Percentiles rank a stretch among this genome's conserved stretches.
Evolutionary conservation across 2,797 vertebrate genomes (phyloP).

Genomic region (Manis pentadactyla): DNA sequence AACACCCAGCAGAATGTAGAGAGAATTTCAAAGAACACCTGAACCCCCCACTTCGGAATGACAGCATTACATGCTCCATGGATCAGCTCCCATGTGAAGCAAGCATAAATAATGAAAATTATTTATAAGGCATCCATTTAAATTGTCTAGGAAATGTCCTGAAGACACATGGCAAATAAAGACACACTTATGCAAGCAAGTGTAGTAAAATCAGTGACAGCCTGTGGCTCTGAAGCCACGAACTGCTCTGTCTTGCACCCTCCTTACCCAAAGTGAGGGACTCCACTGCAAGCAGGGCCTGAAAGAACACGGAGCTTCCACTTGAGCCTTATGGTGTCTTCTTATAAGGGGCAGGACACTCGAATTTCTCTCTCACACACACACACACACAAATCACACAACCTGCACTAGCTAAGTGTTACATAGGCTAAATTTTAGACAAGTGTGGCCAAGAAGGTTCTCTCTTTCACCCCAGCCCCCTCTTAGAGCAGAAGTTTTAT

Average conservation of each 20-base stretch:
- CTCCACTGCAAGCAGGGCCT: neutral
- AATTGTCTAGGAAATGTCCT: neutral
- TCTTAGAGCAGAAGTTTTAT: no score
- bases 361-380: neutral
- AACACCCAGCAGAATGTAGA: neutral
- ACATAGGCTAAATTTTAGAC: no score
- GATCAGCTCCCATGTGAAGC: neutral
- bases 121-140: neutral
- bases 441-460: no score
- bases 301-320: neutral
- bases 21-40: neutral
- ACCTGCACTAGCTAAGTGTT: no score
- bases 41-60: neutral
- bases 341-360: neutral
- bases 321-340: neutral
- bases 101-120: neutral
- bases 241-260: no score
- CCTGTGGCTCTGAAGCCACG: neutral
- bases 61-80: neutral
- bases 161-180: neutral
- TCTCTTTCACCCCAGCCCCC: no score
- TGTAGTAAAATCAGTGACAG: neutral
- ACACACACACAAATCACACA: no score
- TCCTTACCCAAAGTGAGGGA: no score
- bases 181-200: neutral